Evolutionary conservation across 1,140 invertebrate genomes (phyloP), one percentile per base, ranked within the genome.

Genomic region (Heliconius hewitsoni): DNA sequence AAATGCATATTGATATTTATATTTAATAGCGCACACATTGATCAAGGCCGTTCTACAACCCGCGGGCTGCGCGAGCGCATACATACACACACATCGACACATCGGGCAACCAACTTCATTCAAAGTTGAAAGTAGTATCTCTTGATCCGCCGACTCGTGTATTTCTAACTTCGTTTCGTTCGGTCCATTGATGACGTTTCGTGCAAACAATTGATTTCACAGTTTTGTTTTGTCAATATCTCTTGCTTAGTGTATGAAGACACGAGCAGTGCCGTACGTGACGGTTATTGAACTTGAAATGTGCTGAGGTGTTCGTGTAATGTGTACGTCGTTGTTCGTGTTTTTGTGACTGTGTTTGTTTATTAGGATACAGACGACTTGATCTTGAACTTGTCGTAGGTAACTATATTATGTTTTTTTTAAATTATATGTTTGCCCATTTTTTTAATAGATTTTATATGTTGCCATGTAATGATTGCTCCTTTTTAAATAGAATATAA

Each of bases 181-280:
- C 84, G 84, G 82, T 80, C 76, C 78, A 82, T 86, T 90, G 87
- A 87, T 94, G 90, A 92, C 91, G 91, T 94, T 87, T 88, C 74
- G 75, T 79, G 81, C 82, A 84, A 90, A 91, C 86, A 90, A 89
- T 87, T 81, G 83, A 84, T 78, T 88, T 86, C 82, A 82, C 81
- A 82, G 83, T 88, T 87, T 80, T 90, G 91, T 92, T 93, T 92
- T 93, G 90, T 93, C 88, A 90, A 92, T 92, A 91, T 79, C 81
- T 74, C 71, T 76, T 75, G 74, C 76, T 74, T 78, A 82, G 82
- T 87, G 85, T 86, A 83, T 82, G 79, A 73, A 81, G 73, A 76
- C 73, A 18, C 23, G 37, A 72, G 30, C 5, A 76, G 42, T 86
- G 76, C 83, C 79, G 30, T 76, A 46, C 37, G 39, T 71, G 60